phyloP scores from a whole-genome alignment of 2,888 invertebrate genomes.

The Sminthurides aquaticus region DNA sequence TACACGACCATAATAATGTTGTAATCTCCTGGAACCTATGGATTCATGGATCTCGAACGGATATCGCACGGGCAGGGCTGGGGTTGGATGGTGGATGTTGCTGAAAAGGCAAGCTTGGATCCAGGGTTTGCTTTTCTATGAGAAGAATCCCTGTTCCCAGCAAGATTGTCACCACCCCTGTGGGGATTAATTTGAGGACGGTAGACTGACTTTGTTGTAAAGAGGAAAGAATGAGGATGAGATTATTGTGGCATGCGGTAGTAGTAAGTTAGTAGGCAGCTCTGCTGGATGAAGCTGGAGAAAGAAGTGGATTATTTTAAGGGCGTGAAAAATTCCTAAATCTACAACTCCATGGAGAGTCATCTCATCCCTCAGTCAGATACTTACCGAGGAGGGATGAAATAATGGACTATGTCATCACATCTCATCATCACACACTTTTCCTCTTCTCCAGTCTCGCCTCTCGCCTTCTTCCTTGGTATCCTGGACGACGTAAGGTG shows the following conservation, averaged over 20 bases:
- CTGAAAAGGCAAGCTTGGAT: neutral
- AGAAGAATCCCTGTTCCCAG: neutral
- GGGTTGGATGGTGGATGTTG: neutral
- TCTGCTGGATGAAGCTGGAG: neutral
- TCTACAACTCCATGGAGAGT: neutral
- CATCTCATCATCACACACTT: neutral
- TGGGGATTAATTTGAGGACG: constrained; percentile 16
- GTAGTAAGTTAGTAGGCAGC: neutral
- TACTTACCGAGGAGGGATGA: neutral
- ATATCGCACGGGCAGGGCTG: neutral
- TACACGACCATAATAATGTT: neutral
- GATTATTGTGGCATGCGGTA: neutral
- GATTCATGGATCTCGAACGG: too few relatives aligned
- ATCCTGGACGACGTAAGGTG: too few relatives aligned
- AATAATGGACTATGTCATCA: neutral
- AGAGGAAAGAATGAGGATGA: neutral
- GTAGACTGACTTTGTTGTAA: constrained; percentile 16
- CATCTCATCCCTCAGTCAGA: neutral
- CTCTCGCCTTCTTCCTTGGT: too few relatives aligned
- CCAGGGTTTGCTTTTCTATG: neutral
- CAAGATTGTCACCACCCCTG: neutral
- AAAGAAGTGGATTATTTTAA: neutral
- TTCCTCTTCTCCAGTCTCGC: neutral
- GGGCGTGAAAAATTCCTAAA: neutral
- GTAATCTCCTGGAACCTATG: too few relatives aligned